Base-by-base conservation (phyloP, 1,140 invertebrate genomes). In the Hycleus cichorii region DNA sequence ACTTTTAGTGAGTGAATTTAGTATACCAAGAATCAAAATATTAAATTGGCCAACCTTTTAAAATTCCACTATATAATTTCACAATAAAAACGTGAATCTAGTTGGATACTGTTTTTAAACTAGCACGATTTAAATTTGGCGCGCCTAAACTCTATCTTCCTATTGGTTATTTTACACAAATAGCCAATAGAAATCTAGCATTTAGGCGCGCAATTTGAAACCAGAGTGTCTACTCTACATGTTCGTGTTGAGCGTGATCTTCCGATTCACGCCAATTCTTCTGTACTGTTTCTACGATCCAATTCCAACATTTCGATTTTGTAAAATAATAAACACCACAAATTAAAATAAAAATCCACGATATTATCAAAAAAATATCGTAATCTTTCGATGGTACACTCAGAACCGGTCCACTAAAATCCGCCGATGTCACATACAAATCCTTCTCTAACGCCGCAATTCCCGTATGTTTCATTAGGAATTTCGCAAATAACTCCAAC, bases 201-300 rank as follows among this genome's bases (percentile, higher is more conserved):
- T 18, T 18, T 18, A 18, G 18, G 18, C 18, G 18, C 18, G 18
- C 18, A 18, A 3, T 32, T 32, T 7, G 3, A 32, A 5, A 5
- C 32, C 7, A 32, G 2, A 4, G 4, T 5, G 32, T 47, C 49
- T 74, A 83, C 60, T 83, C 80, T 11, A 66, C 70, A 72, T 87
- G 85, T 72, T 83, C 86, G 72, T 93, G 90, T 71, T 95, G 89
- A 27, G 88, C 89, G 69, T 95, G 90, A 32, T 87, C 90, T 65
- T 92, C 90, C 7, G 90, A 90, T 76, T 95, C 93, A 52, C 88
- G 79, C 92, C 93, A 95, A 52, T 90, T 91, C 65, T 88, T 90
- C 69, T 90, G 83, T 11, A 95, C 79, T 67, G 85, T 84, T 71
- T 95, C 92, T 1, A 93, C 84, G 60, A 93, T 84, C 71, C 85